Evolutionary conservation across 2,888 invertebrate species (phyloP).

Genomic region (Tiliacea aurago): DNA sequence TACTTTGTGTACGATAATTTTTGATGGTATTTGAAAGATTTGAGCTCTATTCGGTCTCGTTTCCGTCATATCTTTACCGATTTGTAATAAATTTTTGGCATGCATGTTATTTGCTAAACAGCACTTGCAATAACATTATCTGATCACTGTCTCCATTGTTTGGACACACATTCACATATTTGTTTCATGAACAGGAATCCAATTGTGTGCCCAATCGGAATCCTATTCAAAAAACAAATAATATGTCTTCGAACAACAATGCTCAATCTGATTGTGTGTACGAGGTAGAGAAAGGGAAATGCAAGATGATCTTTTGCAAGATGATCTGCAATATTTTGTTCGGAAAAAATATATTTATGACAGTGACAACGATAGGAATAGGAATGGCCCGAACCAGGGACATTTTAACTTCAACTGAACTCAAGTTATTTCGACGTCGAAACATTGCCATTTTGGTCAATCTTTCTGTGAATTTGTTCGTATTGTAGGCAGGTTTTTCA

Average conservation of each 20-base stretch:
- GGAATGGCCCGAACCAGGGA: background rate
- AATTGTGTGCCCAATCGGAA: constrained; percentile 30
- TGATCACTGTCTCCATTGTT: constrained; percentile 36
- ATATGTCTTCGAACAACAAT: constrained; percentile 11
- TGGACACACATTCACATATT: background rate
- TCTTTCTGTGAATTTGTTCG: background rate
- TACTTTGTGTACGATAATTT: background rate
- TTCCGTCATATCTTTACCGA: too few species aligned
- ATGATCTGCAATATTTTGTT: background rate
- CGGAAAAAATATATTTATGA: background rate
- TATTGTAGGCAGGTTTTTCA: background rate
- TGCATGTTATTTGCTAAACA: background rate
- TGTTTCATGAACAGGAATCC: background rate
- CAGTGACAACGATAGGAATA: background rate
- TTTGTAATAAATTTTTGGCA: background rate
- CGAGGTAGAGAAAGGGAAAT: background rate
- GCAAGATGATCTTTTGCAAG: too few species aligned
- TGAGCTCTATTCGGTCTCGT: background rate
- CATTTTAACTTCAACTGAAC: background rate
- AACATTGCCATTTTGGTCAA: background rate
- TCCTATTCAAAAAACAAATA: constrained; percentile 37
- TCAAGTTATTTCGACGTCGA: background rate
- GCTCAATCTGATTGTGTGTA: constrained; percentile 4
- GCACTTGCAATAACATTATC: constrained; percentile 2
- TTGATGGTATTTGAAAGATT: background rate